These are phyloP conservation scores for Epizoanthus illoricatus DNA, from an alignment of 92 coral and sea anemone species.

Conservation along the genomic window DNA sequence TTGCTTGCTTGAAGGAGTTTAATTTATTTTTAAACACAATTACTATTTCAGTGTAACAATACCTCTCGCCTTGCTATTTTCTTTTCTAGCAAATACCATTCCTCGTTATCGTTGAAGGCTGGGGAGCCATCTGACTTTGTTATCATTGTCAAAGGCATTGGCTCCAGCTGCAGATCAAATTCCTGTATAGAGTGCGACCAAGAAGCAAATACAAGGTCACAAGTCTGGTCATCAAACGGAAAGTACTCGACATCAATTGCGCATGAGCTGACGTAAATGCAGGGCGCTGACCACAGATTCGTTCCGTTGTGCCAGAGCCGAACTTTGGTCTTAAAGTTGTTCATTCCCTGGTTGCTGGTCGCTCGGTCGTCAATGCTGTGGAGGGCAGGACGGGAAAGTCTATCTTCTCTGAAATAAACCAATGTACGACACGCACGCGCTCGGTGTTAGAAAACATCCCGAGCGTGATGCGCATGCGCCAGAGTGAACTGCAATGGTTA, in stretches of 20 bases:
- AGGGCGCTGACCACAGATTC: conserved; percentile 42
- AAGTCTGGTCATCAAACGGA: conserved; percentile 38
- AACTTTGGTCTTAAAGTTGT: conserved; percentile 33
- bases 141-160: conserved; percentile 4
- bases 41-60: background rate
- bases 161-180: conserved; percentile 25
- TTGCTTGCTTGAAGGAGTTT: too few relatives aligned
- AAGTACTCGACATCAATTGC: conserved; percentile 34
- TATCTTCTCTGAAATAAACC: conserved; percentile 43
- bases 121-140: conserved; percentile 18
- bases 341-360: conserved; percentile 28
- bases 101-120: conserved; percentile 34
- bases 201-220: conserved; percentile 36
- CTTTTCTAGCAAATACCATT: conserved; percentile 25
- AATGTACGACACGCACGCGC: conserved; percentile 17
- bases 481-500: too few relatives aligned
- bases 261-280: conserved; percentile 30
- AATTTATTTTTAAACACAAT: too few relatives aligned
- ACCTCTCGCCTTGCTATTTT: conserved; percentile 24
- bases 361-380: conserved; percentile 40
- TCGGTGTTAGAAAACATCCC: background rate
- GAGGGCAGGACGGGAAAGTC: conserved; percentile 43
- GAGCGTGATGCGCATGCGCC: background rate
- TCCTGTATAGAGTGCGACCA: conserved; percentile 35
- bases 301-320: conserved; percentile 36